Evolutionary conservation across 92 coral and sea anemone genomes (phyloP).

Genomic region (Muricea muricata): DNA sequence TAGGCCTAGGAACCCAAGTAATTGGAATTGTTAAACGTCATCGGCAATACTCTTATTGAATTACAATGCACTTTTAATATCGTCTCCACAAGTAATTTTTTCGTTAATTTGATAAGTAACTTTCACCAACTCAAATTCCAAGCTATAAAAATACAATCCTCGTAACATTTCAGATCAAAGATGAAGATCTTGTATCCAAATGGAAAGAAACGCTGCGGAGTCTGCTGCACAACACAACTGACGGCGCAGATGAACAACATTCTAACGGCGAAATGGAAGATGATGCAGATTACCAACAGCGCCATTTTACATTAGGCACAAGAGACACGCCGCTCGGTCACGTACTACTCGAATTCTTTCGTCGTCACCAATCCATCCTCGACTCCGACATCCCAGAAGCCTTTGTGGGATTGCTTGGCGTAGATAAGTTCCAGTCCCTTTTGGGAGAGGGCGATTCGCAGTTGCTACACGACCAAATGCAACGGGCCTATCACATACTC

Average conservation of each 20-base stretch:
- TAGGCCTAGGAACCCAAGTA: too few relatives aligned
- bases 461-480: slow-evolving; percentile 89
- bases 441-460: slow-evolving; percentile 70
- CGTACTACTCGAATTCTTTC: slow-evolving; percentile 80
- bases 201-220: slow-evolving; percentile 8
- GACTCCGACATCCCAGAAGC: slow-evolving; percentile 68
- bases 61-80: too few relatives aligned
- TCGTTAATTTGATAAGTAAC: too few relatives aligned
- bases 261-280: slow-evolving; percentile 8
- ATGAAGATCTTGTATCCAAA: slow-evolving; percentile 16
- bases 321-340: slow-evolving; percentile 64
- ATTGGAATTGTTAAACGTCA: too few relatives aligned
- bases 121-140: too few relatives aligned
- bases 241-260: not conserved
- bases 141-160: too few relatives aligned
- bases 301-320: slow-evolving; percentile 14
- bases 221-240: slow-evolving; percentile 2
- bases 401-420: slow-evolving; percentile 75
- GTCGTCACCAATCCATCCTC: slow-evolving; percentile 65
- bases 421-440: slow-evolving; percentile 62
- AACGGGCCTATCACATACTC: slow-evolving; percentile 88
- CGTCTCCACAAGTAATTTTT: too few relatives aligned
- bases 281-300: not conserved
- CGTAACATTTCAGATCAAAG: not conserved
- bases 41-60: too few relatives aligned